A percentile compares a stretch with the other conserved stretches of the same genome.
Evolutionary conservation across 2,797 vertebrate genomes (phyloP).

Genomic region (Melanotaenia nigrans): DNA sequence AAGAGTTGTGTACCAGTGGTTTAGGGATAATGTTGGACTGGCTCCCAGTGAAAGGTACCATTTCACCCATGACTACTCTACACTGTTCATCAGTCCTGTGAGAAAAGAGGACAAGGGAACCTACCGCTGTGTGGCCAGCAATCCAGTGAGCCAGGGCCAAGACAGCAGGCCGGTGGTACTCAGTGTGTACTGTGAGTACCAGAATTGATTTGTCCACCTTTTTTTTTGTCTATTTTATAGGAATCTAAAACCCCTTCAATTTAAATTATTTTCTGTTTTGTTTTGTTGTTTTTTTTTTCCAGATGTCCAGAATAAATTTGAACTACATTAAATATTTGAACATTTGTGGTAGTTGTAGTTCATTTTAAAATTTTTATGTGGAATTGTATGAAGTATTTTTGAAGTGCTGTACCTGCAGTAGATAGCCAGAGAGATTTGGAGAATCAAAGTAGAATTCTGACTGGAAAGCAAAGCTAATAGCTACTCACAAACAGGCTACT

Average conservation of each 20-base stretch:
- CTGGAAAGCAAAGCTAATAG: neutral
- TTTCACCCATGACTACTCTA: constrained; percentile 83
- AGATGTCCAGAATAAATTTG: neutral
- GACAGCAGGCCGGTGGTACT: constrained; percentile 83
- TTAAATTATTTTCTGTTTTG: neutral
- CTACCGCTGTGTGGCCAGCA: constrained; percentile 89
- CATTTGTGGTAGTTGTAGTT: neutral
- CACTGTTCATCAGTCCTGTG: constrained; percentile 87
- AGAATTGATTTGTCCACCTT: neutral
- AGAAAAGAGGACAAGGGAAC: constrained; percentile 90
- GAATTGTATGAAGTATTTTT: too few relatives aligned
- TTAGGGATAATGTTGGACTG: constrained; percentile 83
- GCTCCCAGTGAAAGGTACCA: constrained; percentile 73
- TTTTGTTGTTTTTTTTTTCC: neutral
- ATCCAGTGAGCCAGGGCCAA: constrained; percentile 83
- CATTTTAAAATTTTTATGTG: too few relatives aligned
- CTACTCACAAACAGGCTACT: too few relatives aligned
- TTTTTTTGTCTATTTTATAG: neutral
- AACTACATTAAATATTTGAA: neutral
- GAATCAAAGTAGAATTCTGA: neutral
- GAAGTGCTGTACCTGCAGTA: too few relatives aligned
- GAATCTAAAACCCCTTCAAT: neutral
- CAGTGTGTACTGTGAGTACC: constrained; percentile 93
- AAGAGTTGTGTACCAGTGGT: constrained; percentile 88
- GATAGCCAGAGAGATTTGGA: neutral